Conservation (phyloP, 2,113 vertebrate genomes). For the Xiphorhynchus elegans region DNA sequence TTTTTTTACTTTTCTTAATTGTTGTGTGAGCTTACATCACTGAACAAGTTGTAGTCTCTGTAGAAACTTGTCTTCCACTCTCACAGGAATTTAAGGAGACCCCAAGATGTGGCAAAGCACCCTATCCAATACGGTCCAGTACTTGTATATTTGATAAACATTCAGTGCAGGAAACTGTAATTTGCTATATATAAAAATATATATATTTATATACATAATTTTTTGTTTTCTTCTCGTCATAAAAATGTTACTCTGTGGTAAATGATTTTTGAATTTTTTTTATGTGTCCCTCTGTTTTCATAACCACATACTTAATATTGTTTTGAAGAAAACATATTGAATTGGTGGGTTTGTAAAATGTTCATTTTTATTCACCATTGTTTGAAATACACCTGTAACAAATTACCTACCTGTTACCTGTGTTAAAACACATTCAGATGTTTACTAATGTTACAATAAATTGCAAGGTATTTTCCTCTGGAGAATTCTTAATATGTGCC, state of each 20-base stretch:
- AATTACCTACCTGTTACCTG: conserved; percentile 23
- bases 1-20: background rate
- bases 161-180: conserved; percentile 79
- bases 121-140: conserved; percentile 70
- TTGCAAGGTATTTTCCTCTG: conserved; percentile 20
- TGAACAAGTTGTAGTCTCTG: conserved; percentile 70
- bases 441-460: conserved; percentile 65
- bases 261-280: conserved; percentile 61
- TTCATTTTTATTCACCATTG: conserved; percentile 30
- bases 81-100: conserved; percentile 54
- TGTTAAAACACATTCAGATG: conserved; percentile 44
- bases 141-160: conserved; percentile 70
- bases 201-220: conserved; percentile 68
- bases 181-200: conserved; percentile 64
- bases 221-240: conserved; percentile 60
- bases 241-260: conserved; percentile 60
- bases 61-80: conserved; percentile 77
- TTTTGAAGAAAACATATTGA: conserved; percentile 20
- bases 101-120: conserved; percentile 35
- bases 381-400: conserved; percentile 34
- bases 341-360: conserved; percentile 21
- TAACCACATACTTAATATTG: conserved; percentile 42
- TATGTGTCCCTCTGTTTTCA: conserved; percentile 59
- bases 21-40: conserved; percentile 38
- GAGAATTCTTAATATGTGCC: background rate